Evolutionary conservation across 2,888 invertebrate species (phyloP), one percentile per base, ranked within the genome.

Genomic region (Ormyrus labotus): DNA sequence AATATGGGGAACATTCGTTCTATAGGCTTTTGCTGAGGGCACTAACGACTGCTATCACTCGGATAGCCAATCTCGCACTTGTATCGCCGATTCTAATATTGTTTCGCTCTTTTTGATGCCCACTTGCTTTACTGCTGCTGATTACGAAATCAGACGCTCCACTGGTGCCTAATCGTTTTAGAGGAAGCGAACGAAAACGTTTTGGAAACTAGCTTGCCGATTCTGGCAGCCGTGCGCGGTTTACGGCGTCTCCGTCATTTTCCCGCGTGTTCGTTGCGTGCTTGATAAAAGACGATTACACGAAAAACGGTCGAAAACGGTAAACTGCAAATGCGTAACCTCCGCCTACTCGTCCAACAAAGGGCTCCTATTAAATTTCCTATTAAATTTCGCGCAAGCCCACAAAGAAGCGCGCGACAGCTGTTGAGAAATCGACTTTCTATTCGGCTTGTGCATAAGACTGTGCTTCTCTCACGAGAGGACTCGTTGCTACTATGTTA

Each of bases 371-470:
- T 78, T 72, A 72, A 67, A 55, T 73, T 19, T 19, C 63, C 55
- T 73, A 70, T 68, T 67, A 55, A 60, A 63, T 34, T 34, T 34
- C 57, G 71, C 19, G 61, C 57, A 34, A 13, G 57, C 55, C 55
- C 58, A 57, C 61, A n/a, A 48, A 57, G 55, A 45, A 47, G 61
- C 10, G 47, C 48, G 34, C 0, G 34, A 34, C 34, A 34, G 34
- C 47, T 51, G 83, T 85, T 84, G 87, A 85, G 86, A 86, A 86
- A 87, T 84, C 83, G 84, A 86, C 87, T 88, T 88, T 88, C 87
- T 84, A 86, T 85, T 86, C 81, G 83, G 82, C 70, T 65, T 19
- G 60, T 68, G 61, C 60, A n/a, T 6, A 34, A 13, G 67, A 72
- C 71, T 73, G 65, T 63, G 53, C 74, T 74, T 61, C 70, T 45